phyloP scores from a whole-genome alignment of 2,797 vertebrate genomes.

The Thalassophryne amazonica region DNA sequence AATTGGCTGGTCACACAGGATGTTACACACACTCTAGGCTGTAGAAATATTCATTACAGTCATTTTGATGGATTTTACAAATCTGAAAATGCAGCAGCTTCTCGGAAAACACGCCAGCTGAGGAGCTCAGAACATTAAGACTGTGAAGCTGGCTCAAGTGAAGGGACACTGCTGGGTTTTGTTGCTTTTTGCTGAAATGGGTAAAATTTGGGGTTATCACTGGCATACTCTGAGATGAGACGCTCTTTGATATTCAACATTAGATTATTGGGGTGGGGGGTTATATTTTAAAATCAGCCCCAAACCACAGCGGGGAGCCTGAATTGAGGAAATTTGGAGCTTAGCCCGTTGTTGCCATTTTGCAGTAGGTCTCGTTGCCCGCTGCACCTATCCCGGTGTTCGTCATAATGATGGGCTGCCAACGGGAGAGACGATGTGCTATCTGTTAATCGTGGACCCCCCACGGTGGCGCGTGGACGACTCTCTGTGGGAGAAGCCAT shows the following conservation, averaged over 20 bases:
- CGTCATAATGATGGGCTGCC: constrained; percentile 55
- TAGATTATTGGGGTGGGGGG: constrained; percentile 11
- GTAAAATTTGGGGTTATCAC: constrained; percentile 14
- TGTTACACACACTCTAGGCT: constrained; percentile 50
- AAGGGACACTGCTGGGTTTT: constrained; percentile 17
- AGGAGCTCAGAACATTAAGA: constrained; percentile 68
- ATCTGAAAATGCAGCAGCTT: constrained; percentile 58
- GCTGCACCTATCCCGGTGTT: constrained; percentile 32
- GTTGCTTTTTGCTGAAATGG: constrained; percentile 30
- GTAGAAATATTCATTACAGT: constrained; percentile 66
- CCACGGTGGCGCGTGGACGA: constrained; percentile 44
- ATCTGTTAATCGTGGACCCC: constrained; percentile 57
- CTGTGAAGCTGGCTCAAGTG: constrained; percentile 50
- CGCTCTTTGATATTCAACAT: constrained; percentile 33
- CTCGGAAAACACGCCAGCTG: constrained; percentile 64
- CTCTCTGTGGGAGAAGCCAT: constrained; percentile 31
- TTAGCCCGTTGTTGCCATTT: constrained; percentile 65
- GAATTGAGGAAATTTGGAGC: constrained; percentile 51
- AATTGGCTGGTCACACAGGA: constrained; percentile 49
- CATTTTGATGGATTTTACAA: constrained; percentile 65
- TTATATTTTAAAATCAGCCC: constrained; percentile 27
- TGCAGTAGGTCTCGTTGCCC: constrained; percentile 47
- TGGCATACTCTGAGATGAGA: constrained; percentile 34
- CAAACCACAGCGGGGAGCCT: constrained; percentile 31
- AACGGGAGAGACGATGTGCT: constrained; percentile 43